Evolutionary conservation across 2,888 invertebrate genomes (phyloP).

Genomic region (Noctua comes): DNA sequence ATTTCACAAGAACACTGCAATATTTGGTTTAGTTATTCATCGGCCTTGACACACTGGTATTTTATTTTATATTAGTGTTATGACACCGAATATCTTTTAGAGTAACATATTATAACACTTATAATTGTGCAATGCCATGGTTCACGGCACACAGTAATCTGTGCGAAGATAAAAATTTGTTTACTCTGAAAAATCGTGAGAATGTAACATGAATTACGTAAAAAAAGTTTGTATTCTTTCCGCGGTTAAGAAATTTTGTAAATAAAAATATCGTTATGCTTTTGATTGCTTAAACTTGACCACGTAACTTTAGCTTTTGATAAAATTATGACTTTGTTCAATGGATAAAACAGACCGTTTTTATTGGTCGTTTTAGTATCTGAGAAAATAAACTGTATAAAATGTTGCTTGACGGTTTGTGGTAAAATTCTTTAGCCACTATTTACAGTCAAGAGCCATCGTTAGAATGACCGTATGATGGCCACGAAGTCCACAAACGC

Average conservation of each 20-base stretch:
- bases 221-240: conserved; percentile 47
- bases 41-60: conserved; percentile 71
- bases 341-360: not conserved
- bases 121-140: conserved; percentile 59
- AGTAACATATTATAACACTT: conserved; percentile 62
- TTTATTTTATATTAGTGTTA: conserved; percentile 52
- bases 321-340: conserved; percentile 9
- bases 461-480: not conserved
- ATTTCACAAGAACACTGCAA: conserved; percentile 49
- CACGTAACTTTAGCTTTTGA: conserved; percentile 36
- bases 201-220: conserved; percentile 50
- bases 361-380: not conserved
- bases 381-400: not conserved
- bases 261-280: conserved; percentile 34
- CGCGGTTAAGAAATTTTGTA: conserved; percentile 50
- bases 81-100: conserved; percentile 49
- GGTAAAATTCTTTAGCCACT: not conserved
- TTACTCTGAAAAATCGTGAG: conserved; percentile 46
- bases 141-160: conserved; percentile 39
- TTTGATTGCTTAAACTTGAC: conserved; percentile 40
- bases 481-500: not conserved
- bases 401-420: not conserved
- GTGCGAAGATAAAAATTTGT: conserved; percentile 41
- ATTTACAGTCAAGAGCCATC: not conserved
- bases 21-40: conserved; percentile 59